phyloP scores from a whole-genome alignment of 1,140 invertebrate species.

The Copidosoma floridanum region DNA sequence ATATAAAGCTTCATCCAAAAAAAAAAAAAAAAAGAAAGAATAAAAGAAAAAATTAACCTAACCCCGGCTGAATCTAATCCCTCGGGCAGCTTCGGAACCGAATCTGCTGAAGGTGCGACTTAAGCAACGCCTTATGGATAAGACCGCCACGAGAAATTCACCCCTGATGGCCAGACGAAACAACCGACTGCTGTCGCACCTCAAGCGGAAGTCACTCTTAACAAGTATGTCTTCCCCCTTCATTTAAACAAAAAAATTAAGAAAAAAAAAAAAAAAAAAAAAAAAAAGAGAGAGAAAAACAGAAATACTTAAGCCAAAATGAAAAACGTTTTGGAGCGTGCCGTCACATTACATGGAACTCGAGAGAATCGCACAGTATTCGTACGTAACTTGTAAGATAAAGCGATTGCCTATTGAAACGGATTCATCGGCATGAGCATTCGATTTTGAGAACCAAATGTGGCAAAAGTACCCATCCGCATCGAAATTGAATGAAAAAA shows the following conservation, averaged over 20 bases:
- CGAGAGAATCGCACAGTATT: conserved; percentile 25
- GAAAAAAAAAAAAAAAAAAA: neutral
- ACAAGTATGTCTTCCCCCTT: conserved; percentile 68
- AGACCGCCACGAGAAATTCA: conserved; percentile 65
- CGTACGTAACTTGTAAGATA: too few species aligned
- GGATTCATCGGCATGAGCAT: too few species aligned
- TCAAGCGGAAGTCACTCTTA: conserved; percentile 74
- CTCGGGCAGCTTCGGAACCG: conserved; percentile 87
- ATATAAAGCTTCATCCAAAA: too few species aligned
- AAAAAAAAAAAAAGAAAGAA: conserved; percentile 24
- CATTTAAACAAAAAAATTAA: conserved; percentile 18
- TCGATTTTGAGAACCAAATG: too few species aligned
- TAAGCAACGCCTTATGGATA: conserved; percentile 92
- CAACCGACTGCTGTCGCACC: conserved; percentile 70
- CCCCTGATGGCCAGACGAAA: conserved; percentile 84
- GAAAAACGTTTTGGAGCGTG: neutral
- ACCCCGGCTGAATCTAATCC: conserved; percentile 52
- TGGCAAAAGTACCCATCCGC: too few species aligned
- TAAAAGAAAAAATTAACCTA: conserved; percentile 38
- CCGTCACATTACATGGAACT: neutral
- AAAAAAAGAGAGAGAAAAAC: neutral
- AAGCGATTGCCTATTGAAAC: too few species aligned
- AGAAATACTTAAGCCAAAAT: neutral
- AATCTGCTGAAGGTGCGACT: conserved; percentile 95
- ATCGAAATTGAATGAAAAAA: too few species aligned